Evolutionary conservation across 2,888 invertebrate species (phyloP).

Genomic region (Dysmachus trigonus): DNA sequence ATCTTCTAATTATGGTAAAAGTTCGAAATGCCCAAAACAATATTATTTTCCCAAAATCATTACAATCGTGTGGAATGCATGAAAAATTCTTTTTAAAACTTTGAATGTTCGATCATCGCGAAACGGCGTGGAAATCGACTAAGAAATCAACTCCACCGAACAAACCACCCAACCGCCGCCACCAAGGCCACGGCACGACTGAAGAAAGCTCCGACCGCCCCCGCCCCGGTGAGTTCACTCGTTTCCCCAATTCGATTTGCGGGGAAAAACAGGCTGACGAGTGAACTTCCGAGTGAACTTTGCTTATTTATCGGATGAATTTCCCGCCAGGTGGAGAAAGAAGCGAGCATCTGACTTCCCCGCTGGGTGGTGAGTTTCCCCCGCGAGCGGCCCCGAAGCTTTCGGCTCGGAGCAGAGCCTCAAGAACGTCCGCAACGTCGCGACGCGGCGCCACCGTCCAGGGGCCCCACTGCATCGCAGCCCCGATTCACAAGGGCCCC

Average conservation of each 20-base stretch:
- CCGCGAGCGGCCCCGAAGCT: not conserved
- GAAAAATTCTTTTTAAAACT: too few species aligned
- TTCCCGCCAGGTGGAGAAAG: not conserved
- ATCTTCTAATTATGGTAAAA: too few species aligned
- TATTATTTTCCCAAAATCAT: too few species aligned
- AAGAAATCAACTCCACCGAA: too few species aligned
- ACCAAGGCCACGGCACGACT: not conserved
- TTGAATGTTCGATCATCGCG: too few species aligned
- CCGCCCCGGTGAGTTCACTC: not conserved
- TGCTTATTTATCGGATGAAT: not conserved
- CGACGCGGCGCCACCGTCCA: not conserved
- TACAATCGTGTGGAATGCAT: too few species aligned
- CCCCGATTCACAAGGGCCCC: too few species aligned
- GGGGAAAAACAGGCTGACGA: not conserved
- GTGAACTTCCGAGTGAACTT: not conserved
- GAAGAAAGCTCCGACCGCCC: not conserved
- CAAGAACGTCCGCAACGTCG: not conserved
- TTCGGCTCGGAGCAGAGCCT: not conserved
- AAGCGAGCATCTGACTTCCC: not conserved
- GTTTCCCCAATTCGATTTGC: not conserved
- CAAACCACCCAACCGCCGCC: not conserved
- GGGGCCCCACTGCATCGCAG: too few species aligned
- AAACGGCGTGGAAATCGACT: not conserved
- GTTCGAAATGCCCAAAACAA: too few species aligned
- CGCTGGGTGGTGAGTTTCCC: not conserved